Base-by-base conservation (phyloP, 2,113 vertebrate species). In the Ptychochromis oligacanthus region DNA sequence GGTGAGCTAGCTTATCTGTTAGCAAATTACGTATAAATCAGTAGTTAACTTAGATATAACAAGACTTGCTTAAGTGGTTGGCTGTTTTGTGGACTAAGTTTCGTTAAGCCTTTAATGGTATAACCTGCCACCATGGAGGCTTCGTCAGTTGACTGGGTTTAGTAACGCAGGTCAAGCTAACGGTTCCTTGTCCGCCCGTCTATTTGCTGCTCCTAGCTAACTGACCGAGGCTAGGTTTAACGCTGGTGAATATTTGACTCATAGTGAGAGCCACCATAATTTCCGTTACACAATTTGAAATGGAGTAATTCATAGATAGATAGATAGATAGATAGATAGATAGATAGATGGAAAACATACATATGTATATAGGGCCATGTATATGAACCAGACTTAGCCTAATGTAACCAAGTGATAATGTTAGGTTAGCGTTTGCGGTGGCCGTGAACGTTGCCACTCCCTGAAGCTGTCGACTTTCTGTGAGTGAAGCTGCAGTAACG, bases 1-100 rank as follows among this genome's bases (percentile, higher is more conserved):
- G 97, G 98, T 99, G 94, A 97, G 97, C 17, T 79, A 83, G 55
- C 83, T 60, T 67, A 1, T 28, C 28, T 3, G 14, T 83, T 72
- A 60, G 61, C 87, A 56, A 5, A 5, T 13, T 57, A 28, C 70
- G 28, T 18, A 55, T 20, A 28, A 70, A 70, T 49, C 5, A 24
- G 18, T 28, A 49, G 43, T 70, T 49, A 70, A 67, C 64, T 49
- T 49, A 46, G 64, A 14, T 28, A 28, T 26, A 70, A 28, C 24
- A 0, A 49, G 49, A 5, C 20, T 49, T 14, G 15, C 43, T 6
- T 46, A 13, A 46, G 43, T 46, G 12, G 11, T 46, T 26, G 9
- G 9, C 64, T 70, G 13, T 15, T 7, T 49, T 49, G 15, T 28
- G 17, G 17, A 52, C 24, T 52, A 28, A 52, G 43, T 52, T 72